Evolutionary conservation across 2,888 invertebrate genomes (phyloP).

Genomic region (Tortricodes alternella): DNA sequence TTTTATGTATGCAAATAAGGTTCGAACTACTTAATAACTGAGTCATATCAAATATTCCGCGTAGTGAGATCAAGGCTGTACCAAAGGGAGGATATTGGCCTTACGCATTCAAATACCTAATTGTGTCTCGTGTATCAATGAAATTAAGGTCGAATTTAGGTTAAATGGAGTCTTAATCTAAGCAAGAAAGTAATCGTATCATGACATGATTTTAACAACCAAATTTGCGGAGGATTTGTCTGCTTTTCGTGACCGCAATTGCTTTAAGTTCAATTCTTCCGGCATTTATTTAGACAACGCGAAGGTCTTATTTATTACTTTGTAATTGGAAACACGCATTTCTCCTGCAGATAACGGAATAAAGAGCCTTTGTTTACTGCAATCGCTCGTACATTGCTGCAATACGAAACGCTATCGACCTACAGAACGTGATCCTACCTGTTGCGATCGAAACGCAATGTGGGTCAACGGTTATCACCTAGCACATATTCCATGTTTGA

Average conservation of each 20-base stretch:
- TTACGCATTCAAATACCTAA: constrained; percentile 1
- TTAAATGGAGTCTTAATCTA: neutral
- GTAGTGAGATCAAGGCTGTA: constrained; percentile 29
- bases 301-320: constrained; percentile 44
- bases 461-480: no score
- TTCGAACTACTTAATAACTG: constrained; percentile 20
- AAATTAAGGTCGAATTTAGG: constrained; percentile 3
- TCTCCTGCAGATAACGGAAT: constrained; percentile 56
- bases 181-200: constrained; percentile 13
- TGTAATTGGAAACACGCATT: no score
- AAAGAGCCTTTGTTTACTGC: constrained; percentile 52
- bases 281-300: no score
- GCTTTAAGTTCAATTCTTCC: no score
- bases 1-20: constrained; percentile 23
- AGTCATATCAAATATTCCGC: constrained; percentile 28
- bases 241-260: no score
- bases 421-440: neutral
- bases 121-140: neutral
- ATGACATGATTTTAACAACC: constrained; percentile 9
- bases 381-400: constrained; percentile 34
- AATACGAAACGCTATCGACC: neutral
- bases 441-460: neutral
- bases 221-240: neutral
- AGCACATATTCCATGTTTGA: no score
- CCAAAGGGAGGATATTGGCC: constrained; percentile 30